A percentile compares a stretch with the other conserved stretches of the same genome.
Evolutionary conservation across 2,113 vertebrate genomes (phyloP).

Genomic region (Ploceus nigricollis): DNA sequence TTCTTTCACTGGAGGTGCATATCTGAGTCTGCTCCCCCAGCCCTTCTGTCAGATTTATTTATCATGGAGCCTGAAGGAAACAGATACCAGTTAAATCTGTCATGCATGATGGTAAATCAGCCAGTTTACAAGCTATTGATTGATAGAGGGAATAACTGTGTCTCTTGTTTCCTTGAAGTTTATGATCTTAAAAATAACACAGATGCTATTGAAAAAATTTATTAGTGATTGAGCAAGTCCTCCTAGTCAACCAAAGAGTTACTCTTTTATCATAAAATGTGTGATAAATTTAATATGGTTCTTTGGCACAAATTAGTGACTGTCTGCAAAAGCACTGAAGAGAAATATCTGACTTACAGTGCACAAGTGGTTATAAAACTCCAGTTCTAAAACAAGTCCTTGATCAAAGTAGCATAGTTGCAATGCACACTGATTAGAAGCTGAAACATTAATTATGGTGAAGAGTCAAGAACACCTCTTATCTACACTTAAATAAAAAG

Average conservation of each 20-base stretch:
- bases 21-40: background rate
- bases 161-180: background rate
- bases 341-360: background rate
- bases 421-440: background rate
- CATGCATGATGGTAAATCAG: background rate
- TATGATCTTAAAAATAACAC: background rate
- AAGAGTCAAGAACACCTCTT: background rate
- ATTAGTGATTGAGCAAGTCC: background rate
- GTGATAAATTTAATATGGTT: background rate
- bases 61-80: background rate
- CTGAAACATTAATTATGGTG: background rate
- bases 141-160: background rate
- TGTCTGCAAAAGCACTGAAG: background rate
- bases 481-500: background rate
- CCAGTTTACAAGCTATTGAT: background rate
- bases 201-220: background rate
- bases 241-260: background rate
- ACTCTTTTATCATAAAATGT: background rate
- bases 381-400: background rate
- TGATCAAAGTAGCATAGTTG: slow-evolving; percentile 6
- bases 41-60: background rate
- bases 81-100: background rate
- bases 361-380: slow-evolving; percentile 6
- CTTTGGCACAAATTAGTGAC: background rate
- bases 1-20: background rate